These are phyloP conservation scores for Micrastur ruficollis DNA, from an alignment of 2,797 vertebrate species.

Conservation along the genomic window DNA sequence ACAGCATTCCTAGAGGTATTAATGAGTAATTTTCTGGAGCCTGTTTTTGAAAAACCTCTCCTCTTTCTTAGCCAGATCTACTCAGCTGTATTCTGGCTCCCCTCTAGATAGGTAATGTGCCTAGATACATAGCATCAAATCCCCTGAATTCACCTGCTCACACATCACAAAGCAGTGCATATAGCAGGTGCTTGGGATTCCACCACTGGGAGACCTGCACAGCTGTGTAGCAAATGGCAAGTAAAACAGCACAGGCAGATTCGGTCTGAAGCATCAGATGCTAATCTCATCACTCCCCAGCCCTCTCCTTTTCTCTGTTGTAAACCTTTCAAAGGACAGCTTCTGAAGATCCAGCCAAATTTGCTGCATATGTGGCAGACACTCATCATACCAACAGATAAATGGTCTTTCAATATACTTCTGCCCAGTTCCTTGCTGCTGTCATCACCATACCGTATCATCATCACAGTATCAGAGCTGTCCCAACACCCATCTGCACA, in stretches of 20 bases:
- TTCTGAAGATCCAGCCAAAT: not conserved
- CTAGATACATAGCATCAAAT: not conserved
- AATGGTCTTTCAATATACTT: not conserved
- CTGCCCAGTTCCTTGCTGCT: not conserved
- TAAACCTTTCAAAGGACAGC: not conserved
- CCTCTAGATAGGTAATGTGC: not conserved
- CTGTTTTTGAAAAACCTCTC: not conserved
- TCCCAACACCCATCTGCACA: not conserved
- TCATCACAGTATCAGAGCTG: not conserved
- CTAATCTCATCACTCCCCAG: not conserved
- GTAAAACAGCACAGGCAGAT: not conserved
- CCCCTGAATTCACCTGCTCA: not conserved
- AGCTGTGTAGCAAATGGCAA: not conserved
- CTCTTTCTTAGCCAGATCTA: not conserved
- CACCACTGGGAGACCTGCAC: not conserved
- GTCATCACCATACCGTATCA: not conserved
- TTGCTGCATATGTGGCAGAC: not conserved
- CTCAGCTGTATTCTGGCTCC: not conserved
- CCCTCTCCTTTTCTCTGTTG: not conserved
- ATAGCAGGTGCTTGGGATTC: not conserved
- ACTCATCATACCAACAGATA: not conserved
- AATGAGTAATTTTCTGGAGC: not conserved
- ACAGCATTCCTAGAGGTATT: not conserved
- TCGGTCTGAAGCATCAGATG: not conserved
- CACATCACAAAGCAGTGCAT: accelerated